A percentile compares a stretch with the other conserved stretches of the same genome.
phyloP scores from a whole-genome alignment of 2,113 vertebrate species.

The Ailuropoda melanoleuca region DNA sequence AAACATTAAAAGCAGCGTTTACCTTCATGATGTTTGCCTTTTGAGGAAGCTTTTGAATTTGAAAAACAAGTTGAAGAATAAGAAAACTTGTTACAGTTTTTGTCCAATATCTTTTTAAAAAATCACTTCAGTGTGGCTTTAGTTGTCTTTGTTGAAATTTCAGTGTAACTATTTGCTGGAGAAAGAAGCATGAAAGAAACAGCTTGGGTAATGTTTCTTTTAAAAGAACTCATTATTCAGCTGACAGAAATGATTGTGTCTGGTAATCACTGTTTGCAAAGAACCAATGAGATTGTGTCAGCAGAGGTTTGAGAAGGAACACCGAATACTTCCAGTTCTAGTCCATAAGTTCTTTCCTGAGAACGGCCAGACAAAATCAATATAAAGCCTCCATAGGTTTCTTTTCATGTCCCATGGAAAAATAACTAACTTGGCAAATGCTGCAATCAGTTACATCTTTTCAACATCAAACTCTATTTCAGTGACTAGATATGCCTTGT shows the following conservation, averaged over 20 bases:
- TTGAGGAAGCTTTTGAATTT: not conserved
- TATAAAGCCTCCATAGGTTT: not conserved
- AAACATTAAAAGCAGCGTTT: not conserved
- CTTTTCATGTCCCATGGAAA: not conserved
- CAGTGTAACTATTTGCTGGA: not conserved
- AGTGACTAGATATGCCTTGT: not conserved
- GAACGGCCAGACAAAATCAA: not conserved
- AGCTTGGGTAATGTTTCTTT: not conserved
- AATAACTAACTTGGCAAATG: constrained; percentile 5
- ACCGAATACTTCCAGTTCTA: not conserved
- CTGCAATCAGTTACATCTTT: not conserved
- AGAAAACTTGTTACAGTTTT: not conserved
- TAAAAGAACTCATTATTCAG: not conserved
- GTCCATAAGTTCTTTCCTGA: not conserved
- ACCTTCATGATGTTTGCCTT: not conserved
- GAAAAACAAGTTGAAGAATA: not conserved
- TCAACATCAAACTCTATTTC: not conserved
- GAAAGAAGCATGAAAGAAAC: not conserved
- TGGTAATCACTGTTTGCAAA: constrained; percentile 47
- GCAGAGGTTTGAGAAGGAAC: constrained; percentile 21
- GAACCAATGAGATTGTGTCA: constrained; percentile 43
- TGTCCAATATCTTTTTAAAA: not conserved
- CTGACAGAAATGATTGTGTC: constrained; percentile 34
- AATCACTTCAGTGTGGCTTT: not conserved
- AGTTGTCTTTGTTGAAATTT: constrained; percentile 28